Percentiles rank a stretch among this genome's conserved stretches.
Conservation (phyloP, 1,140 invertebrate species). For the Ectropis grisescens region DNA sequence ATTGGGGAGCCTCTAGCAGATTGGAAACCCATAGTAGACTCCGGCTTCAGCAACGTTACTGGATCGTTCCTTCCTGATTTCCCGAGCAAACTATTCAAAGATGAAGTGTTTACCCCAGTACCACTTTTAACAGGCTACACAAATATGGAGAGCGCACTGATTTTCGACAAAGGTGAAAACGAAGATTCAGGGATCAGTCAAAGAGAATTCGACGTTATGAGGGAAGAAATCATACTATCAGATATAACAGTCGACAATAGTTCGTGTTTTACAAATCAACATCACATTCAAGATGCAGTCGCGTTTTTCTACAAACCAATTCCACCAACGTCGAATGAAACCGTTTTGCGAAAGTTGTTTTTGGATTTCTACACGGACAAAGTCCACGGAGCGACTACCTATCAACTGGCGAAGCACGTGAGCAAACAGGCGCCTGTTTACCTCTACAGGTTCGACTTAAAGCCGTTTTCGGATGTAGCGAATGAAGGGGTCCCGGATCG, state of each 20-base stretch:
- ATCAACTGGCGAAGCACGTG: slow-evolving; percentile 74
- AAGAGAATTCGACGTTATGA: slow-evolving; percentile 73
- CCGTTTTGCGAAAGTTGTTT: slow-evolving; percentile 72
- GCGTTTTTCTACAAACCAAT: slow-evolving; percentile 80
- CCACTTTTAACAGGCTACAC: slow-evolving; percentile 82
- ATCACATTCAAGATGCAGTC: slow-evolving; percentile 80
- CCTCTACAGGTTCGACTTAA: slow-evolving; percentile 82
- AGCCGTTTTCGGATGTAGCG: slow-evolving; percentile 74
- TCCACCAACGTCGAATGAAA: slow-evolving; percentile 72
- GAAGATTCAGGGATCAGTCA: slow-evolving; percentile 68
- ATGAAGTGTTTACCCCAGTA: slow-evolving; percentile 73
- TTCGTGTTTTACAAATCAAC: slow-evolving; percentile 76
- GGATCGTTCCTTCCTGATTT: slow-evolving; percentile 76
- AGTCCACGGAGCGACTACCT: slow-evolving; percentile 78
- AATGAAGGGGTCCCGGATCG: slow-evolving; percentile 77
- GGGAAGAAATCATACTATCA: slow-evolving; percentile 72
- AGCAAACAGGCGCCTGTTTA: slow-evolving; percentile 73
- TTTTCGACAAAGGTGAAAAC: slow-evolving; percentile 69
- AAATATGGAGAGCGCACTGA: slow-evolving; percentile 82
- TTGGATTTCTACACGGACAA: slow-evolving; percentile 81
- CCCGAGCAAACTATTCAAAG: slow-evolving; percentile 74
- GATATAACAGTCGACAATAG: slow-evolving; percentile 75
- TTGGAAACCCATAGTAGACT: slow-evolving; percentile 84
- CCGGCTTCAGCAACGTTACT: slow-evolving; percentile 76
- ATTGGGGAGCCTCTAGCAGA: slow-evolving; percentile 74